Base-by-base conservation (phyloP, 2,113 vertebrate species). In the Mus spicilegus region DNA sequence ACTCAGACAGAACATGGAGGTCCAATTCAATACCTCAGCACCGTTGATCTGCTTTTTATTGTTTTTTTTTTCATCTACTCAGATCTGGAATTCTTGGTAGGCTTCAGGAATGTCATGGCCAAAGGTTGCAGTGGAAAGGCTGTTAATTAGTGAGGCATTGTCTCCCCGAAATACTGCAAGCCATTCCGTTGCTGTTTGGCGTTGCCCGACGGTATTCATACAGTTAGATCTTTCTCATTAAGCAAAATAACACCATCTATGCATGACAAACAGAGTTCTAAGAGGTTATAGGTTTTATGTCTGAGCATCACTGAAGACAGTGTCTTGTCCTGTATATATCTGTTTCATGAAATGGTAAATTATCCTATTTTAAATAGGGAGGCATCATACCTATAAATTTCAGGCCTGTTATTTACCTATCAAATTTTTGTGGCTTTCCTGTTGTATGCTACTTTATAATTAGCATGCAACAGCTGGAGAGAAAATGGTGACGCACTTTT, bases 11-110 rank as follows among this genome's bases (percentile, higher is more conserved):
- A 98, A 99, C 0, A 96, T 98, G 97, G 96, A 98, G 98, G 98
- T 98, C 97, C 98, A 97, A 76, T 98, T 98, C 98, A 97, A 75
- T 98, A 97, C 97, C 94, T 98, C 98, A 97, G 97, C 97, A 92
- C 97, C 98, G 98, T 97, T 98, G 98, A 98, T 98, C 97, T 98
- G 96, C 12, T 98, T 98, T 98, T 98, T 98, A 99, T 99, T 98
- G 99, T 98, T 99, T 98, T 98, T 99, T 98, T 98, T 99, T 98
- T 98, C 97, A 98, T 98, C 97, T 98, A 96, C 97, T 98, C 93
- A 98, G 96, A 98, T 98, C 98, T 97, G 92, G 95, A 91, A 78
- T 93, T 96, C 90, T 97, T 90, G 89, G 70, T 97, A 63, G 95
- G 88, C 97, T 98, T 98, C 76, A 91, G 92, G 97, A 98, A 97